Conservation (phyloP, 2,797 vertebrate species). For the Chelonia mydas region DNA sequence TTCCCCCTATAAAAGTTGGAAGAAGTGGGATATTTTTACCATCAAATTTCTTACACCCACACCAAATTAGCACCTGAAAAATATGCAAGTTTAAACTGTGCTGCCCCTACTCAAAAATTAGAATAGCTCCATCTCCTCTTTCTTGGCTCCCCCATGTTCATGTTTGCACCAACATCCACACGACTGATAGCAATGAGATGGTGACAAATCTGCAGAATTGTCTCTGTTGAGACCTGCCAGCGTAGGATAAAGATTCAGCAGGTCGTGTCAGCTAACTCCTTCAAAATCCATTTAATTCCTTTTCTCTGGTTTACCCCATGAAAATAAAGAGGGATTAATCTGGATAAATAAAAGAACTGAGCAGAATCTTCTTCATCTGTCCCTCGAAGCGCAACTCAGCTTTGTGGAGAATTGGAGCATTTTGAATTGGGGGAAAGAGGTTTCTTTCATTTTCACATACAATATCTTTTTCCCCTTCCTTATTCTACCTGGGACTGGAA, state of each 20-base stretch:
- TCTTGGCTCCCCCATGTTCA: slow-evolving; percentile 19
- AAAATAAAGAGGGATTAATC: neutral
- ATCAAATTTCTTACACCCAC: slow-evolving; percentile 64
- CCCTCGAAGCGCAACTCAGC: neutral
- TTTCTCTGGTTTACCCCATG: neutral
- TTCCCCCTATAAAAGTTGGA: slow-evolving; percentile 54
- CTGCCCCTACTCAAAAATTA: slow-evolving; percentile 35
- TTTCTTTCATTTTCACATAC: neutral
- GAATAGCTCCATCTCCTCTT: slow-evolving; percentile 50
- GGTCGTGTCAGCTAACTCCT: neutral
- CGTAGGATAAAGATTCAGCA: neutral
- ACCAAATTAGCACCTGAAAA: slow-evolving; percentile 71
- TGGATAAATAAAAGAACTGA: neutral
- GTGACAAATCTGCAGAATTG: neutral
- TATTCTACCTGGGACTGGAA: neutral
- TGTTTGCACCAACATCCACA: slow-evolving; percentile 2
- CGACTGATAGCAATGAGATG: neutral
- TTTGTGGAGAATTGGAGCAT: neutral
- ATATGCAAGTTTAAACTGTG: slow-evolving; percentile 20
- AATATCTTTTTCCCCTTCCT: neutral
- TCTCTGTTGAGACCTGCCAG: neutral
- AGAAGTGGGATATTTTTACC: slow-evolving; percentile 64
- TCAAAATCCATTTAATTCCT: neutral
- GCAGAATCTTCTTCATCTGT: neutral
- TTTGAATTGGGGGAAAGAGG: neutral